Evolutionary conservation across 1,140 invertebrate species (phyloP).

Genomic region (Drosophila ficusphila): DNA sequence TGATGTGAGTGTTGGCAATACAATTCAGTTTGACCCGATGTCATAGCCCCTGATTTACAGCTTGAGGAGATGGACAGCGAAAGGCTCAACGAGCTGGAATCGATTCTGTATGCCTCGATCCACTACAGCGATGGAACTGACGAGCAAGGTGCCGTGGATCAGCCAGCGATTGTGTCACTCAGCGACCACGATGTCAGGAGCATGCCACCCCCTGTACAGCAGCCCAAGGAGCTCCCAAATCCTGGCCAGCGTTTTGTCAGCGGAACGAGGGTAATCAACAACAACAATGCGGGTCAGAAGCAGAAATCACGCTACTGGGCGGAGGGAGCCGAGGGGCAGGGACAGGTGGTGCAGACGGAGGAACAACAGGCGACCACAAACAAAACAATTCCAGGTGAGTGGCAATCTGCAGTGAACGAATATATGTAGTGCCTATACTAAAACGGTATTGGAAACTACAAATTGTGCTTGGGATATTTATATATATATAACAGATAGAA

Average conservation of each 20-base stretch:
- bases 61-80: slow-evolving; percentile 76
- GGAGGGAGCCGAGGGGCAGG: slow-evolving; percentile 8
- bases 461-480: too few species aligned
- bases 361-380: slow-evolving; percentile 1
- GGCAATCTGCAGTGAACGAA: too few species aligned
- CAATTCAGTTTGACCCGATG: neutral
- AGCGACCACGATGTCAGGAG: slow-evolving; percentile 25
- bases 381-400: slow-evolving; percentile 15
- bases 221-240: neutral
- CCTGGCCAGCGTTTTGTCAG: slow-evolving; percentile 45
- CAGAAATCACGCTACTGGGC: slow-evolving; percentile 58
- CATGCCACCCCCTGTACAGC: slow-evolving; percentile 53
- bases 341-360: neutral
- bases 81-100: slow-evolving; percentile 84
- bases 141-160: slow-evolving; percentile 13
- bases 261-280: slow-evolving; percentile 58
- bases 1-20: slow-evolving; percentile 47
- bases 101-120: slow-evolving; percentile 83
- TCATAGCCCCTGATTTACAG: slow-evolving; percentile 23
- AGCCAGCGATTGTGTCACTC: neutral
- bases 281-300: slow-evolving; percentile 30
- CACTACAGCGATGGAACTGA: slow-evolving; percentile 58
- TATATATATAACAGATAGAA: too few species aligned
- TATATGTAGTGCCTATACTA: too few species aligned
- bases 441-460: too few species aligned